phyloP scores from a whole-genome alignment of 2,113 vertebrate species.

The Silurus meridionalis region DNA sequence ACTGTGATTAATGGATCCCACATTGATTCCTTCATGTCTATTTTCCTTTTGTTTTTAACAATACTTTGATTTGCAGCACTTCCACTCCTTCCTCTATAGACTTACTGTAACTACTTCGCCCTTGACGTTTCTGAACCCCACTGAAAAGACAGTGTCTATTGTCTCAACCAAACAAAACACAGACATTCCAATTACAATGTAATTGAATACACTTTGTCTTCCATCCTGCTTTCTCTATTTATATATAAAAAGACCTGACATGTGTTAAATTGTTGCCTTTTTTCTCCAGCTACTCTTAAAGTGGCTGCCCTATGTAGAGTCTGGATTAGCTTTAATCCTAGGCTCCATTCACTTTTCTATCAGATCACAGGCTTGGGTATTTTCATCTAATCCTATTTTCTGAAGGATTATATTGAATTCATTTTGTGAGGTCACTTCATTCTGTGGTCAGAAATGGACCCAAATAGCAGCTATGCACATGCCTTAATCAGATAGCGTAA shows the following conservation, averaged over 20 bases:
- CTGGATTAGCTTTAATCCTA: constrained; percentile 24
- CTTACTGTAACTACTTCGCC: neutral
- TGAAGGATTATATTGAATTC: constrained; percentile 48
- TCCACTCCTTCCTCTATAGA: neutral
- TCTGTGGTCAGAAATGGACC: constrained; percentile 35
- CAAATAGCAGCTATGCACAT: constrained; percentile 26
- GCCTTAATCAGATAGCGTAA: constrained; percentile 7
- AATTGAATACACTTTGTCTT: neutral
- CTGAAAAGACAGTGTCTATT: neutral
- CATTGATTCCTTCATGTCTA: neutral
- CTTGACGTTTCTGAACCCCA: neutral
- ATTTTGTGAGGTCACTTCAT: constrained; percentile 36
- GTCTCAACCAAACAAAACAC: constrained; percentile 11
- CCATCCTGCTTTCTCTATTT: neutral
- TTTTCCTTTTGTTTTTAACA: neutral
- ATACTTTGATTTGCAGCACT: neutral
- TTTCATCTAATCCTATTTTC: constrained; percentile 44
- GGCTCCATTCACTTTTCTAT: constrained; percentile 27
- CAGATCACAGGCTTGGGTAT: constrained; percentile 40
- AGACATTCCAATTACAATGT: neutral
- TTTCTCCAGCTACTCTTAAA: constrained; percentile 16
- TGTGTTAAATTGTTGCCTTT: neutral
- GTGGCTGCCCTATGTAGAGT: neutral
- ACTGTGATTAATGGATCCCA: neutral
- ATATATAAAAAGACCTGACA: neutral